Evolutionary conservation across 2,888 invertebrate genomes (phyloP).

Genomic region (Drosophila melanosoma): DNA sequence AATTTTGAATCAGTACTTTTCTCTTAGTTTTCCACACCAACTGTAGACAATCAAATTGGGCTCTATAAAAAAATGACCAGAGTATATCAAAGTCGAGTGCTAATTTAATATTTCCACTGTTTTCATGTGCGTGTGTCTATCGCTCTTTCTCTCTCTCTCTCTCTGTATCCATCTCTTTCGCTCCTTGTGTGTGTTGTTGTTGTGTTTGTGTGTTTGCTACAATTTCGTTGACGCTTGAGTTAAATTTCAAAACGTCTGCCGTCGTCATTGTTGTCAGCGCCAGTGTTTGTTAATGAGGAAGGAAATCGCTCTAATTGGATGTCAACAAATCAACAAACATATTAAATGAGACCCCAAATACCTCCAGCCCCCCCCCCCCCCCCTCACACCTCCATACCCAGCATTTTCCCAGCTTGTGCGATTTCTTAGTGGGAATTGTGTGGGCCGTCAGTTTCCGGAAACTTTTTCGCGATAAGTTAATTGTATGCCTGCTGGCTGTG

Average conservation of each 20-base stretch:
- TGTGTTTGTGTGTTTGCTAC: conserved; percentile 48
- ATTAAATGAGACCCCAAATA: conserved; percentile 51
- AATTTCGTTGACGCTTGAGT: conserved; percentile 76
- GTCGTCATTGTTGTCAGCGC: conserved; percentile 26
- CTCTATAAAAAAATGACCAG: not conserved
- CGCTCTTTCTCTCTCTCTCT: conserved; percentile 1
- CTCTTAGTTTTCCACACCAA: not conserved
- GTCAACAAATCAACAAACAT: conserved; percentile 81
- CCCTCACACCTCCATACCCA: too few species aligned
- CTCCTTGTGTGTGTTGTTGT: not conserved
- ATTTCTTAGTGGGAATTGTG: conserved; percentile 62
- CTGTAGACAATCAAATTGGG: not conserved
- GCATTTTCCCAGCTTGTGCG: not conserved
- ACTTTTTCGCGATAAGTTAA: conserved; percentile 76
- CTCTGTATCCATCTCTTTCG: not conserved
- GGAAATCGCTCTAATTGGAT: conserved; percentile 80
- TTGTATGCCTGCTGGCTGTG: conserved; percentile 57
- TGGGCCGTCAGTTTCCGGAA: conserved; percentile 78
- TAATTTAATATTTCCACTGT: not conserved
- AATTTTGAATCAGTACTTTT: fast-evolving
- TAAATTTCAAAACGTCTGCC: conserved; percentile 67
- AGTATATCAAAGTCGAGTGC: not conserved
- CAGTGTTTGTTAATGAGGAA: conserved; percentile 76
- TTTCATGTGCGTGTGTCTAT: conserved; percentile 6
- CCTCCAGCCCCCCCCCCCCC: not conserved